Evolutionary conservation across 2,888 invertebrate genomes (phyloP).

Genomic region (Hofmannophila pseudospretella): DNA sequence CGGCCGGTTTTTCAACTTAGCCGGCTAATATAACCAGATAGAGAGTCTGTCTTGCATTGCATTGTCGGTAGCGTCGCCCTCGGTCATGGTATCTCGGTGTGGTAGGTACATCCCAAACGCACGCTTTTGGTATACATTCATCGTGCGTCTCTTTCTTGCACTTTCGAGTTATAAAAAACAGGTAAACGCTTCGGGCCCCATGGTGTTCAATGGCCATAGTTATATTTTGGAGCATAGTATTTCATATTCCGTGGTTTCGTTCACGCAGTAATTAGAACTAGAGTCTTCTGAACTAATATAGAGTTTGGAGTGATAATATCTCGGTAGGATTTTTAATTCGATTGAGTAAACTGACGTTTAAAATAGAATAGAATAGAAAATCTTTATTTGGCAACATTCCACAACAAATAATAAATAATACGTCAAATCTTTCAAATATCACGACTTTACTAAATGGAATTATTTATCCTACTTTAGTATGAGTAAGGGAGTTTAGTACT

Average conservation of each 20-base stretch:
- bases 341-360: too few relatives aligned
- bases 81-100: conserved; percentile 59
- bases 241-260: conserved; percentile 6
- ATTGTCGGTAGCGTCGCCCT: conserved; percentile 72
- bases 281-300: too few relatives aligned
- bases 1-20: conserved; percentile 38
- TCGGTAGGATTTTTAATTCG: too few relatives aligned
- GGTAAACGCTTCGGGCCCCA: conserved; percentile 56
- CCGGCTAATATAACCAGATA: conserved; percentile 70
- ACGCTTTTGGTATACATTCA: conserved; percentile 56
- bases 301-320: too few relatives aligned
- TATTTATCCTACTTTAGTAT: too few relatives aligned
- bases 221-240: conserved; percentile 19
- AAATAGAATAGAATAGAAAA: too few relatives aligned
- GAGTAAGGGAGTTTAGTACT: too few relatives aligned
- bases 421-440: too few relatives aligned
- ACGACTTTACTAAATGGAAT: too few relatives aligned
- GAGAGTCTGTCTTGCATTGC: conserved; percentile 65
- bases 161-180: conserved; percentile 59
- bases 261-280: too few relatives aligned
- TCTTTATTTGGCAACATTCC: too few relatives aligned
- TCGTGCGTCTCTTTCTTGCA: conserved; percentile 52
- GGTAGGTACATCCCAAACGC: conserved; percentile 19
- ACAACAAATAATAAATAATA: too few relatives aligned
- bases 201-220: conserved; percentile 40